phyloP scores from a whole-genome alignment of 1,140 invertebrate species.

The Oryctes rhinoceros region DNA sequence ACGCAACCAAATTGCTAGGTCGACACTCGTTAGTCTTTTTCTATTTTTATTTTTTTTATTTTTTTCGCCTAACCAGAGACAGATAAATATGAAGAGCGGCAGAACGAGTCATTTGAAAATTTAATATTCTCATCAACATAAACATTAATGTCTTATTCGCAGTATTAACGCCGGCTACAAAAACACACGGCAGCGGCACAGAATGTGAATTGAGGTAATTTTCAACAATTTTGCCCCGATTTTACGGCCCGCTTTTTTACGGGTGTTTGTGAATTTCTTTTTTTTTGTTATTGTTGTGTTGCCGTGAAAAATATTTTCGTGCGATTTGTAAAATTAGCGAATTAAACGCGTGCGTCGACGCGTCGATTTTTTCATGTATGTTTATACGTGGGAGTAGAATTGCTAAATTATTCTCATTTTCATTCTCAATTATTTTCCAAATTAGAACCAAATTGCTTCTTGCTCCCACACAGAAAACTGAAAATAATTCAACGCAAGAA shows the following conservation, averaged over 20 bases:
- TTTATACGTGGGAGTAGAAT: too few species aligned
- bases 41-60: too few species aligned
- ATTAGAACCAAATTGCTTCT: too few species aligned
- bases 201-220: neutral
- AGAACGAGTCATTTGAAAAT: neutral
- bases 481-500: too few species aligned
- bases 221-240: neutral
- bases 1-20: too few species aligned
- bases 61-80: neutral
- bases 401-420: too few species aligned
- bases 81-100: neutral
- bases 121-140: constrained; percentile 11
- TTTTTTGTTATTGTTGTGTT: neutral
- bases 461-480: too few species aligned
- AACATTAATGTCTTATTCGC: neutral
- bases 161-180: neutral
- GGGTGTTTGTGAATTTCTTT: neutral
- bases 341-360: too few species aligned
- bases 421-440: too few species aligned
- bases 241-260: neutral
- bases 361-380: too few species aligned
- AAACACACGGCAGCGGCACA: neutral
- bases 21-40: too few species aligned
- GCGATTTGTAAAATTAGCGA: neutral
- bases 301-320: neutral